These are phyloP conservation scores for Lytechinus pictus DNA, from an alignment of 35 echinoderm and acorn worm genomes.

Conservation along the genomic window DNA sequence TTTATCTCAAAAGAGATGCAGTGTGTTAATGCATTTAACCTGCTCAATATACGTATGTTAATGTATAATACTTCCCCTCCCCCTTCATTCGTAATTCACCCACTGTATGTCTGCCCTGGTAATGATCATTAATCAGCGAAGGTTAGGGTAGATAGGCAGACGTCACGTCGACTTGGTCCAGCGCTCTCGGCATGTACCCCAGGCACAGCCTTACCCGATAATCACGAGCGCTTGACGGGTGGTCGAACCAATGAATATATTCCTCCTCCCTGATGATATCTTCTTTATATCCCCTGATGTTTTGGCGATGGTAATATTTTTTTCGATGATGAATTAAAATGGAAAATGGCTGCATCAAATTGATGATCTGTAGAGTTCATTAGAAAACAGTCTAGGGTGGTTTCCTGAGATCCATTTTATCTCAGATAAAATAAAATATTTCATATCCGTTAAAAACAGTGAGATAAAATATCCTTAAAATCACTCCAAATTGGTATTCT, in stretches of 20 bases:
- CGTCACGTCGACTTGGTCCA: background rate
- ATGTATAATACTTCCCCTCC: background rate
- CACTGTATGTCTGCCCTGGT: background rate
- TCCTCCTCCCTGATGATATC: background rate
- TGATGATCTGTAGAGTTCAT: background rate
- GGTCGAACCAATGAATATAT: background rate
- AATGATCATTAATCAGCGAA: conserved; percentile 12
- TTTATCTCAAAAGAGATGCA: no score
- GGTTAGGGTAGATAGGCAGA: background rate
- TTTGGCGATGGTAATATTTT: background rate
- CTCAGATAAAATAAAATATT: no score
- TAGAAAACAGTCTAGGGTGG: background rate
- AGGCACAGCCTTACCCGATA: background rate
- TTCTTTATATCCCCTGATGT: background rate
- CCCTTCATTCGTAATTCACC: background rate
- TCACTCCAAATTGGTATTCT: no score
- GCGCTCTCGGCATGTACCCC: background rate
- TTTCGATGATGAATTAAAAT: background rate
- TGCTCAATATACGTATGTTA: background rate
- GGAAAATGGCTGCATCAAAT: background rate
- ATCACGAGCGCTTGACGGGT: background rate
- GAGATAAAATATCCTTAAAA: no score
- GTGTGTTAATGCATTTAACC: no score
- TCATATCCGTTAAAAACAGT: no score
- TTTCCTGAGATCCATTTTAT: no score